Evolutionary conservation across 2,797 vertebrate genomes (phyloP).

Genomic region (Chiloscyllium punctatum): DNA sequence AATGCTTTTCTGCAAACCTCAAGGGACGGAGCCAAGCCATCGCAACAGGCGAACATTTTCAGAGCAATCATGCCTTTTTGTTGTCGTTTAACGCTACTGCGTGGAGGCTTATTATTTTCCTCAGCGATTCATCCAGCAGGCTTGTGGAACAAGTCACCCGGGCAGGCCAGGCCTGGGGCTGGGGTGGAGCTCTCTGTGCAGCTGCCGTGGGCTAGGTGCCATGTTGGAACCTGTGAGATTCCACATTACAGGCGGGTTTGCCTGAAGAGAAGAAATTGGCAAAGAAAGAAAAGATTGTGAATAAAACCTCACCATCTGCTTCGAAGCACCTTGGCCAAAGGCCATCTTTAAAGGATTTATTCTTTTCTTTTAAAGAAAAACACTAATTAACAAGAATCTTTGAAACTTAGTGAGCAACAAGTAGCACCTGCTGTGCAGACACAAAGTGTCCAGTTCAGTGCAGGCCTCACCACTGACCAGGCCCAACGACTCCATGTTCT

Average conservation of each 20-base stretch:
- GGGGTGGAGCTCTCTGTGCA: neutral
- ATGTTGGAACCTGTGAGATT: slow-evolving; percentile 17
- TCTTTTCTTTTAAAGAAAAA: neutral
- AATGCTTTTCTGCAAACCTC: neutral
- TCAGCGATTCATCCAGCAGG: neutral
- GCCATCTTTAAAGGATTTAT: slow-evolving; percentile 21
- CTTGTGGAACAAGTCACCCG: neutral
- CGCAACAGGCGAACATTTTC: neutral
- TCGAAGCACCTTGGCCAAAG: slow-evolving; percentile 13
- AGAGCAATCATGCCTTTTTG: neutral
- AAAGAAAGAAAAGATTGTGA: slow-evolving; percentile 31
- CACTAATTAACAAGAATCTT: slow-evolving; percentile 22
- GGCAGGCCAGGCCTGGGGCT: neutral
- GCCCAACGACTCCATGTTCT: neutral
- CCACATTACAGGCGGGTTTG: neutral
- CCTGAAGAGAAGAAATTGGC: slow-evolving; percentile 33
- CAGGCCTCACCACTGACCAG: neutral
- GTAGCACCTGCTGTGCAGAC: slow-evolving; percentile 12
- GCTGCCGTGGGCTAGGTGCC: slow-evolving; percentile 13
- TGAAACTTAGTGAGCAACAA: slow-evolving; percentile 14
- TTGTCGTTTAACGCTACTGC: neutral
- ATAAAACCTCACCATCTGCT: slow-evolving; percentile 28
- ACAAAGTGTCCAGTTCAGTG: neutral
- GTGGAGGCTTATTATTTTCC: neutral
- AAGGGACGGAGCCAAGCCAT: neutral